Evolutionary conservation across 2,888 invertebrate genomes (phyloP).

Genomic region (Ernsta delagoae): DNA sequence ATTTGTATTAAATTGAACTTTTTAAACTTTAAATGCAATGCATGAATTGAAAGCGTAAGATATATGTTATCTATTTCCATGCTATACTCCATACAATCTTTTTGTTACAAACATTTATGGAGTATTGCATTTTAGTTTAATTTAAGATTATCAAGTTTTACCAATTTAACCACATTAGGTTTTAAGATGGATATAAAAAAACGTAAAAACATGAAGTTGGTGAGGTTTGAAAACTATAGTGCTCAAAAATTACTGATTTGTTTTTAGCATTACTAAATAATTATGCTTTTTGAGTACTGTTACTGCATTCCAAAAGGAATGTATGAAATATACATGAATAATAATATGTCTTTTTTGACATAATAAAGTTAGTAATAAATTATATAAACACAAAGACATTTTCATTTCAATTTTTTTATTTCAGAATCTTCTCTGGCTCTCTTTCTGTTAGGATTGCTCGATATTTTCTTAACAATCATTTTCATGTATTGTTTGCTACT

Average conservation of each 20-base stretch:
- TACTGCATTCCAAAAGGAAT: conserved; percentile 71
- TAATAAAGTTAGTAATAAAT: conserved; percentile 60
- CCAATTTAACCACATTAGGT: conserved; percentile 43
- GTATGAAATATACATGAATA: conserved; percentile 50
- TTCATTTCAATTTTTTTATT: conserved; percentile 47
- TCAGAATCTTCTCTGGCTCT: conserved; percentile 47
- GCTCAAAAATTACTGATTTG: conserved; percentile 56
- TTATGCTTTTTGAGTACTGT: conserved; percentile 56
- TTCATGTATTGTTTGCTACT: conserved; percentile 61
- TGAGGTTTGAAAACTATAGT: conserved; percentile 57
- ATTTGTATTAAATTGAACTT: conserved; percentile 83
- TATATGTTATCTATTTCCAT: conserved; percentile 74
- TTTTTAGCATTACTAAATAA: conserved; percentile 46
- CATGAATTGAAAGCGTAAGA: conserved; percentile 82
- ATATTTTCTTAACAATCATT: conserved; percentile 72
- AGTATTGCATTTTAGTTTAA: conserved; percentile 55
- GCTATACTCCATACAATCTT: conserved; percentile 60
- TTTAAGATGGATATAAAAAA: conserved; percentile 35
- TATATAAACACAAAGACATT: conserved; percentile 52
- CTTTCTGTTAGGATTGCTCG: conserved; percentile 70
- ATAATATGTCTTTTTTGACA: conserved; percentile 78
- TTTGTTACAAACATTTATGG: conserved; percentile 42
- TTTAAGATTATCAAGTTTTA: conserved; percentile 57
- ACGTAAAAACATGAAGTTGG: conserved; percentile 45
- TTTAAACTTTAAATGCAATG: conserved; percentile 80